Percentiles rank a stretch among this genome's conserved stretches.
Conservation (phyloP, 2,797 vertebrate species). For the Periophthalmus magnuspinnatus region DNA sequence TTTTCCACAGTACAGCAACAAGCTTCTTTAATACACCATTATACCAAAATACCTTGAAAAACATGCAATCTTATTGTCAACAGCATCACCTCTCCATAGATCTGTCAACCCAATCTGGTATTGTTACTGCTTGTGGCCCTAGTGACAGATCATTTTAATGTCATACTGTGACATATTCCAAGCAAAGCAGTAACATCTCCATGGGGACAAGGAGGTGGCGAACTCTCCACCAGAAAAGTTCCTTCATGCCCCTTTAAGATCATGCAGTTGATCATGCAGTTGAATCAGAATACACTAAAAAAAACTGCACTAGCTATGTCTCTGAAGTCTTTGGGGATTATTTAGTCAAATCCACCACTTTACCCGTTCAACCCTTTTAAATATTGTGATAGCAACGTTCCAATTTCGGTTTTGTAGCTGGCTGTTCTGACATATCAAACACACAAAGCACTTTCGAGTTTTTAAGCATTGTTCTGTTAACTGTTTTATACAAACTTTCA, state of each 20-base stretch:
- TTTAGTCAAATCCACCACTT: neutral
- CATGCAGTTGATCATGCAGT: neutral
- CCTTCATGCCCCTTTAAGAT: neutral
- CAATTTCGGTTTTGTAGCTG: neutral
- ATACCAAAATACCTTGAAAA: too few species aligned
- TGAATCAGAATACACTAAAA: neutral
- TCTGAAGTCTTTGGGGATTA: neutral
- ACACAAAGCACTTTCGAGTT: neutral
- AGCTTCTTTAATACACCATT: too few species aligned
- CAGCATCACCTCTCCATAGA: too few species aligned
- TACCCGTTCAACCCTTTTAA: neutral
- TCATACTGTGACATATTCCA: too few species aligned
- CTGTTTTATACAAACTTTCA: conserved; percentile 3
- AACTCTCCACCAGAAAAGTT: too few species aligned
- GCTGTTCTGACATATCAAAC: neutral
- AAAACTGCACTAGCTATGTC: neutral
- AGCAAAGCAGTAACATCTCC: too few species aligned
- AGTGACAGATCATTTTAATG: too few species aligned
- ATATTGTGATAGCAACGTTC: neutral
- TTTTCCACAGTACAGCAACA: too few species aligned
- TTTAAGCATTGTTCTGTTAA: neutral
- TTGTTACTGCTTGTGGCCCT: too few species aligned
- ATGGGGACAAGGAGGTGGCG: too few species aligned
- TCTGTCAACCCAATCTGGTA: too few species aligned
- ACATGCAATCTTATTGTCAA: too few species aligned